Percentiles rank a stretch among this genome's conserved stretches.
Evolutionary conservation across 2,888 invertebrate genomes (phyloP).

Genomic region (Arctia plantaginis): DNA sequence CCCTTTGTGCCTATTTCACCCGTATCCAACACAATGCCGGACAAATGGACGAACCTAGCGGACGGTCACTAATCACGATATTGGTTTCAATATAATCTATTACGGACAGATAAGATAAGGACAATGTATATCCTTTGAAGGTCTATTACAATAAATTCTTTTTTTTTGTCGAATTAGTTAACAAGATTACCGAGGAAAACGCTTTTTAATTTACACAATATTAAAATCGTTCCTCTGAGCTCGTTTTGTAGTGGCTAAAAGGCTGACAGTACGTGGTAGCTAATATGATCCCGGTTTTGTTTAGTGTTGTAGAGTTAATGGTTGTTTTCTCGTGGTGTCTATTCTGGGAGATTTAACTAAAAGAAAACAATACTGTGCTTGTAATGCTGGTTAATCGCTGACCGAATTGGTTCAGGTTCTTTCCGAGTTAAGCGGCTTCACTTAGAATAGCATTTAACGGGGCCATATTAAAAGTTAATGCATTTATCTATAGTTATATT

Average conservation of each 20-base stretch:
- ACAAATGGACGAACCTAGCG: conserved; percentile 24
- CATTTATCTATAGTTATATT: too few relatives aligned
- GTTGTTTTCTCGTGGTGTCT: too few relatives aligned
- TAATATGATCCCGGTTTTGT: too few relatives aligned
- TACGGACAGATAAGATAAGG: not conserved
- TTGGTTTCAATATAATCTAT: conserved; percentile 7
- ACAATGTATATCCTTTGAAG: conserved; percentile 1
- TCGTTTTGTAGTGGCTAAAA: not conserved
- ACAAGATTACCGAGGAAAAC: not conserved
- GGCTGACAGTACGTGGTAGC: too few relatives aligned
- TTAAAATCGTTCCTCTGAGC: not conserved
- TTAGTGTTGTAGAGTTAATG: too few relatives aligned
- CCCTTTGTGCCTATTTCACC: conserved; percentile 19
- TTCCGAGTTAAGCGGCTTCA: too few relatives aligned
- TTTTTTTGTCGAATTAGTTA: not conserved
- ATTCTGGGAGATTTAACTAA: too few relatives aligned
- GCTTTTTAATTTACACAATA: not conserved
- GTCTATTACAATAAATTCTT: not conserved
- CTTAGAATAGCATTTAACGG: too few relatives aligned
- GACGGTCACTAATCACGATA: conserved; percentile 22
- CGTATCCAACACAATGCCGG: conserved; percentile 26
- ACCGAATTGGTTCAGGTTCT: too few relatives aligned
- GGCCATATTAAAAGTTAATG: too few relatives aligned
- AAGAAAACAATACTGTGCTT: too few relatives aligned
- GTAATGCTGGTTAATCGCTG: too few relatives aligned